phyloP scores from a whole-genome alignment of 2,113 vertebrate species.

The Gobius niger region DNA sequence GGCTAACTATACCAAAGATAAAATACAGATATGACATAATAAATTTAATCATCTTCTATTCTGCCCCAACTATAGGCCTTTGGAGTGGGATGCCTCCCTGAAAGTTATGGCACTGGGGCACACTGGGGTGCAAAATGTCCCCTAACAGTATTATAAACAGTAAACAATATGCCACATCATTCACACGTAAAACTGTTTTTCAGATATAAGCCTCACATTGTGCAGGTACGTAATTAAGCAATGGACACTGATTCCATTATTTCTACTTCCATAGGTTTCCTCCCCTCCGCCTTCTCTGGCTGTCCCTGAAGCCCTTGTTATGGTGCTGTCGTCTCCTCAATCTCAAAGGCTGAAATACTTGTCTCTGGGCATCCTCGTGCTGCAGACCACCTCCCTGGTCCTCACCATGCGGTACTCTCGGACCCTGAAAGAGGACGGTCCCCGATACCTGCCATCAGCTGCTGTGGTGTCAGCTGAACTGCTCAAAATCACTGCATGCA shows the following conservation, averaged over 20 bases:
- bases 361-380: conserved; percentile 92
- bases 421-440: conserved; percentile 88
- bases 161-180: too few relatives aligned
- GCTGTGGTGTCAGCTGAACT: conserved; percentile 93
- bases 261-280: conserved; percentile 4
- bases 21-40: too few relatives aligned
- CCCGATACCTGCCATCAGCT: conserved; percentile 92
- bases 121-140: too few relatives aligned
- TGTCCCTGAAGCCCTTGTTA: not conserved
- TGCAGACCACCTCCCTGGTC: conserved; percentile 95
- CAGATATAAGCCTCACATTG: too few relatives aligned
- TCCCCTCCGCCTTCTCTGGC: not conserved
- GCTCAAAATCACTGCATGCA: conserved; percentile 88
- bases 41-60: too few relatives aligned
- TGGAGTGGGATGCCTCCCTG: too few relatives aligned
- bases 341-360: conserved; percentile 86
- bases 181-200: too few relatives aligned
- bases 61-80: too few relatives aligned
- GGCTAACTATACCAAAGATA: too few relatives aligned
- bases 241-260: not conserved
- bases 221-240: not conserved
- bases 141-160: too few relatives aligned
- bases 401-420: conserved; percentile 97
- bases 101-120: too few relatives aligned
- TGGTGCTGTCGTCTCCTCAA: conserved; percentile 8